Percentiles rank a stretch among this genome's conserved stretches.
These are phyloP conservation scores for Xestoiulus laeticollis DNA, from an alignment of 2,888 invertebrate genomes.

Conservation along the genomic window DNA sequence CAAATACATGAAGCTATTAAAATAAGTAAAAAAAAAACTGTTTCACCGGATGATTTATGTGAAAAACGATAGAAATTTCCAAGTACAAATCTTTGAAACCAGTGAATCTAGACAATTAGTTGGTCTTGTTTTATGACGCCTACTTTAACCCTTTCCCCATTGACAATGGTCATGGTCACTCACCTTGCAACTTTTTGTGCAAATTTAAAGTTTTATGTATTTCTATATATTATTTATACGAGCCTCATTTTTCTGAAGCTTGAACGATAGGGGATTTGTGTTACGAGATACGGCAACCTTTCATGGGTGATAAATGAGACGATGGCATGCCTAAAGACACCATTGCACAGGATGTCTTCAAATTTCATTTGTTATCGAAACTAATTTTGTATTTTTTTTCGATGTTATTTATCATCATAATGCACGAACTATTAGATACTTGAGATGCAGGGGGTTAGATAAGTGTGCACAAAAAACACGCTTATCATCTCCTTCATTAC, in stretches of 20 bases:
- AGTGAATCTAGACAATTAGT: neutral
- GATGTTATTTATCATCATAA: slow-evolving; percentile 23
- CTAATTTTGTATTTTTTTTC: slow-evolving; percentile 25
- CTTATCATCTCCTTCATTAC: neutral
- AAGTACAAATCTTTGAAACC: neutral
- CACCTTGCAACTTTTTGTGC: neutral
- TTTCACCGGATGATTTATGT: neutral
- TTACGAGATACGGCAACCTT: neutral
- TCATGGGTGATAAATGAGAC: neutral
- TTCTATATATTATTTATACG: neutral
- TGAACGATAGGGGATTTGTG: neutral
- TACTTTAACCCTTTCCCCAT: neutral
- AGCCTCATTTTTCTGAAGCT: neutral
- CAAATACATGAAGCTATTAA: neutral
- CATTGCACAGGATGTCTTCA: slow-evolving; percentile 24
- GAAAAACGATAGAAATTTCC: neutral
- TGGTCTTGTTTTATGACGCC: neutral
- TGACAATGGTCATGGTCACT: neutral
- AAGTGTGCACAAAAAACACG: neutral
- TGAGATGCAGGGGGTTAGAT: neutral
- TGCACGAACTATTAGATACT: neutral
- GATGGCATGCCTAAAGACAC: neutral
- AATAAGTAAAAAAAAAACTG: neutral
- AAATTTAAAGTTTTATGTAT: neutral
- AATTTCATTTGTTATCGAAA: slow-evolving; percentile 35